A percentile compares a stretch with the other conserved stretches of the same genome.
These are phyloP conservation scores for Pterocles gutturalis DNA, from an alignment of 2,113 vertebrate genomes.

Conservation along the genomic window DNA sequence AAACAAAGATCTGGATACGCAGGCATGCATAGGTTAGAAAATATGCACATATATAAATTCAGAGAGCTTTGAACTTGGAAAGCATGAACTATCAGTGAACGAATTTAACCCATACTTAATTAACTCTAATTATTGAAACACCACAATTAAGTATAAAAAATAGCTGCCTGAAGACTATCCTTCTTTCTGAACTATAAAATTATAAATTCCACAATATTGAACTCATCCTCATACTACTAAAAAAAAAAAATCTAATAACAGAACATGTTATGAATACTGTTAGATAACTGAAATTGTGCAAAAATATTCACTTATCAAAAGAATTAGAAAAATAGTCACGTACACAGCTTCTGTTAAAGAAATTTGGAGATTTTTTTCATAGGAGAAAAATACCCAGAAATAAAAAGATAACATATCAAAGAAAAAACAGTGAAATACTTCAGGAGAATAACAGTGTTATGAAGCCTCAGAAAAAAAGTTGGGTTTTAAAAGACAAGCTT, in stretches of 20 bases:
- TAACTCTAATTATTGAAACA: slow-evolving; percentile 33
- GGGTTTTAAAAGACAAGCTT: not conserved
- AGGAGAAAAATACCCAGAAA: not conserved
- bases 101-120: not conserved
- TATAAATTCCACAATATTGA: not conserved
- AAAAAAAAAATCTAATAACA: not conserved
- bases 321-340: not conserved
- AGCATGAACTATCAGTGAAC: not conserved
- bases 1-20: not conserved
- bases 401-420: not conserved
- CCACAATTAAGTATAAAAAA: not conserved
- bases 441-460: not conserved
- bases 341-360: not conserved
- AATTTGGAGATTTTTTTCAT: not conserved
- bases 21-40: not conserved
- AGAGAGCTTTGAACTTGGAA: not conserved
- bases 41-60: not conserved
- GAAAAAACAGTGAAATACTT: not conserved
- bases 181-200: not conserved
- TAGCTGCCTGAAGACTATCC: not conserved
- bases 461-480: not conserved
- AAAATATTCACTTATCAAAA: not conserved
- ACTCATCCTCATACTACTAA: not conserved
- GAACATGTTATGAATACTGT: not conserved
- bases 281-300: not conserved